These are phyloP conservation scores for Pseudomyrmex gracilis DNA, from an alignment of 1,140 invertebrate genomes.

Conservation along the genomic window DNA sequence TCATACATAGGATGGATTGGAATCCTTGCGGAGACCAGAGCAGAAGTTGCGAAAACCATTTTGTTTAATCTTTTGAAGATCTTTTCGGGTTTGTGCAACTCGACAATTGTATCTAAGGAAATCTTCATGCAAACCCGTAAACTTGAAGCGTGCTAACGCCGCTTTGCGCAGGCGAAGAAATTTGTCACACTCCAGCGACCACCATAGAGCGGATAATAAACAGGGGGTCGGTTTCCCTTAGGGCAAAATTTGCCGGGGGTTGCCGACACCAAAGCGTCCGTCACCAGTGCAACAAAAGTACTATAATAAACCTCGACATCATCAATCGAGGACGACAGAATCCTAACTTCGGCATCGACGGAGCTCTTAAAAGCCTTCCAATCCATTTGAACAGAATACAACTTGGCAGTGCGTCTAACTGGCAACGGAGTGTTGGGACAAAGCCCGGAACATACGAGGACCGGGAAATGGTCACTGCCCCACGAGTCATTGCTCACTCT, in stretches of 20 bases:
- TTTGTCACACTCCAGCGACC: background rate
- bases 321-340: too few relatives aligned
- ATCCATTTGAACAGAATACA: background rate
- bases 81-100: background rate
- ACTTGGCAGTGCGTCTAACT: too few relatives aligned
- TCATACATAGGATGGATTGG: background rate
- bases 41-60: background rate
- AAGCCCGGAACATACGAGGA: background rate
- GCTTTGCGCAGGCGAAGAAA: background rate
- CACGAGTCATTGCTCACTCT: background rate
- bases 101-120: background rate
- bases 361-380: background rate
- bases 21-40: background rate
- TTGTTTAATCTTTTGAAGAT: background rate
- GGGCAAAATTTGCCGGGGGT: background rate
- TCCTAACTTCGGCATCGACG: too few relatives aligned
- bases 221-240: too few relatives aligned
- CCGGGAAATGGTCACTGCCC: background rate
- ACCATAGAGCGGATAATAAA: background rate
- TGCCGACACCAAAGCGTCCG: background rate
- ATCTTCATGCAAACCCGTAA: background rate
- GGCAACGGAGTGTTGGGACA: too few relatives aligned
- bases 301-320: background rate
- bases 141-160: background rate
- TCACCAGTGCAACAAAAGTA: background rate